Evolutionary conservation across 1,140 invertebrate genomes (phyloP).

Genomic region (Periplaneta americana): DNA sequence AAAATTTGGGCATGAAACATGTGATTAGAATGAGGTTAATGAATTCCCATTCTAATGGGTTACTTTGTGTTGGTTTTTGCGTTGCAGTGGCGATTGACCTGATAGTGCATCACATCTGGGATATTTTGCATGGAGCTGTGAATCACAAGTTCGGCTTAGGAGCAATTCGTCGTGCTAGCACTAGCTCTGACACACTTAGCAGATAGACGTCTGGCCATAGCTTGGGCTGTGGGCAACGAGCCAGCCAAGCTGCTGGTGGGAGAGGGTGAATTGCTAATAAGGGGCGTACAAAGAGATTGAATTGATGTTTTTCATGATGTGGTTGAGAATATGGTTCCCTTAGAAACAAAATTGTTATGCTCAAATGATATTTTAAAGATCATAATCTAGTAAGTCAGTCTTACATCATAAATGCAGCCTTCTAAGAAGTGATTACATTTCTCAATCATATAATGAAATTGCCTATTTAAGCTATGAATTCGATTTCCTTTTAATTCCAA

Average conservation of each 20-base stretch:
- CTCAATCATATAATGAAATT: background rate
- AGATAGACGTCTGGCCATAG: constrained; percentile 3
- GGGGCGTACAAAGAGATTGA: background rate
- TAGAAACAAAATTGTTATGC: background rate
- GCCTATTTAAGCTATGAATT: background rate
- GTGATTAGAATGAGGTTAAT: background rate
- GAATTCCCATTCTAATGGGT: background rate
- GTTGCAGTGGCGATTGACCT: constrained; percentile 97
- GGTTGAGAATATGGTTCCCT: background rate
- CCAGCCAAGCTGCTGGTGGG: background rate
- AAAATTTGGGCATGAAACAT: background rate
- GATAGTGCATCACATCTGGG: constrained; percentile 97
- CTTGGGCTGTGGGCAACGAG: background rate
- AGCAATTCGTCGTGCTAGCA: constrained; percentile 4
- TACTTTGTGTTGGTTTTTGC: constrained; percentile 36
- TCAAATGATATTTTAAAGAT: background rate
- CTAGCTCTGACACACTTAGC: constrained; percentile 18
- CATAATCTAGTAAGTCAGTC: background rate
- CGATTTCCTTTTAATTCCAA: background rate
- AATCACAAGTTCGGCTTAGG: background rate
- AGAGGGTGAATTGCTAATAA: no score
- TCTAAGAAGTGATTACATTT: background rate
- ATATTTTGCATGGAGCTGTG: constrained; percentile 63
- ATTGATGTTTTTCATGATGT: background rate
- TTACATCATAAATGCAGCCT: background rate